A percentile compares a stretch with the other conserved stretches of the same genome.
Conservation (phyloP, 2,113 vertebrate species). For the Tiliqua scincoides region DNA sequence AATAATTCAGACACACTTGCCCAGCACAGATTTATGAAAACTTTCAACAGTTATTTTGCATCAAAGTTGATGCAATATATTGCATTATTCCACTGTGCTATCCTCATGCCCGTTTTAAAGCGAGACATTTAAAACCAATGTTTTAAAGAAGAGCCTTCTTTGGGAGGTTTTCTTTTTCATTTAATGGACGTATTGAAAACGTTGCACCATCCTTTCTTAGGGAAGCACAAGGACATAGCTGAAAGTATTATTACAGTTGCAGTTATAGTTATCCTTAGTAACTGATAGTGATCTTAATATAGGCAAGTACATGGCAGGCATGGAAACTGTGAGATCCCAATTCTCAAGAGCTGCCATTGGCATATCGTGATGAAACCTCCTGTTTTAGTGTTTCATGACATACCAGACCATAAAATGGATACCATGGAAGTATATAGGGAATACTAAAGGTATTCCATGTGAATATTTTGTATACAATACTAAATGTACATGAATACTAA, state of each 20-base stretch:
- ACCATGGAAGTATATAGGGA: too few species aligned
- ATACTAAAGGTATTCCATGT: too few species aligned
- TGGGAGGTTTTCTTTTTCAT: background rate
- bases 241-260: too few species aligned
- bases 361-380: background rate
- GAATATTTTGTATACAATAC: too few species aligned
- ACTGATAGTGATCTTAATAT: background rate
- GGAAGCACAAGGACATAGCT: background rate
- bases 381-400: background rate
- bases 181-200: background rate
- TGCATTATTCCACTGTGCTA: background rate
- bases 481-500: too few species aligned
- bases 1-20: slow-evolving; percentile 38
- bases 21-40: slow-evolving; percentile 38
- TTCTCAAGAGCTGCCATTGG: background rate
- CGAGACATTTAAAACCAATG: background rate
- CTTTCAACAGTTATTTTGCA: slow-evolving; percentile 23
- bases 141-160: background rate
- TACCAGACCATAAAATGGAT: background rate
- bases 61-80: background rate
- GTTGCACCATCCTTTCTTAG: background rate
- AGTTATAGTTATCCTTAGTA: too few species aligned
- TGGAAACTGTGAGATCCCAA: background rate
- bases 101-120: background rate
- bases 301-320: background rate